phyloP scores from a whole-genome alignment of 2,113 vertebrate species.

The Ceyx cyanopectus region DNA sequence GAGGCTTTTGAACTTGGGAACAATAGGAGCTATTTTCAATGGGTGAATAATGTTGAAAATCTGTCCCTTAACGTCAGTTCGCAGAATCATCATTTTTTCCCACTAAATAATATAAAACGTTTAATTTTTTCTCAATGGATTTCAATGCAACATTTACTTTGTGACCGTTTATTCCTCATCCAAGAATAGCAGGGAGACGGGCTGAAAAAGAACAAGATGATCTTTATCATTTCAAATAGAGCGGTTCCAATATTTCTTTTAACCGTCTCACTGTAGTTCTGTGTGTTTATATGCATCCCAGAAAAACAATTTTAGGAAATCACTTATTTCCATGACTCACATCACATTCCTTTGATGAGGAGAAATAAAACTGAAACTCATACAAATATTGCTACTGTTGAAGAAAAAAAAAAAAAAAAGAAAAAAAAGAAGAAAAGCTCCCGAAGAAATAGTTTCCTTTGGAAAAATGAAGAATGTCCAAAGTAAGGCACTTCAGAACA shows the following conservation, averaged over 20 bases:
- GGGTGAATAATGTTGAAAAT: slow-evolving; percentile 68
- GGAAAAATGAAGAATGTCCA: background rate
- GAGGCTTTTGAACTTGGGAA: slow-evolving; percentile 77
- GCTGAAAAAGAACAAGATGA: slow-evolving; percentile 30
- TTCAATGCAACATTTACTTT: slow-evolving; percentile 54
- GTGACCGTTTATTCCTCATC: slow-evolving; percentile 32
- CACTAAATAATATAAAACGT: slow-evolving; percentile 56
- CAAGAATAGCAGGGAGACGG: slow-evolving; percentile 49
- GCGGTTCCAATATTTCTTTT: background rate
- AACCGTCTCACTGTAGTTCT: background rate
- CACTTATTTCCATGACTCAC: background rate
- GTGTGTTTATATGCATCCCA: background rate
- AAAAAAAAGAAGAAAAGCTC: background rate
- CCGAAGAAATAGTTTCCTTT: background rate
- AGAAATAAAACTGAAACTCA: background rate
- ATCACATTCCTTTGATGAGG: background rate
- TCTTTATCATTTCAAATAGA: slow-evolving; percentile 49
- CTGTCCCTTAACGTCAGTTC: slow-evolving; percentile 56
- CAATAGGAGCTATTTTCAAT: slow-evolving; percentile 78
- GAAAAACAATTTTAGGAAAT: background rate
- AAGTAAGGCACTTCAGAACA: background rate
- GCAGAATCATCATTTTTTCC: slow-evolving; percentile 44
- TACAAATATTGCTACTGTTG: background rate
- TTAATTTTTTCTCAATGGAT: slow-evolving; percentile 49
- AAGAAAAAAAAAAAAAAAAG: background rate